phyloP scores from a whole-genome alignment of 2,888 invertebrate genomes.

The Hyles lineata region DNA sequence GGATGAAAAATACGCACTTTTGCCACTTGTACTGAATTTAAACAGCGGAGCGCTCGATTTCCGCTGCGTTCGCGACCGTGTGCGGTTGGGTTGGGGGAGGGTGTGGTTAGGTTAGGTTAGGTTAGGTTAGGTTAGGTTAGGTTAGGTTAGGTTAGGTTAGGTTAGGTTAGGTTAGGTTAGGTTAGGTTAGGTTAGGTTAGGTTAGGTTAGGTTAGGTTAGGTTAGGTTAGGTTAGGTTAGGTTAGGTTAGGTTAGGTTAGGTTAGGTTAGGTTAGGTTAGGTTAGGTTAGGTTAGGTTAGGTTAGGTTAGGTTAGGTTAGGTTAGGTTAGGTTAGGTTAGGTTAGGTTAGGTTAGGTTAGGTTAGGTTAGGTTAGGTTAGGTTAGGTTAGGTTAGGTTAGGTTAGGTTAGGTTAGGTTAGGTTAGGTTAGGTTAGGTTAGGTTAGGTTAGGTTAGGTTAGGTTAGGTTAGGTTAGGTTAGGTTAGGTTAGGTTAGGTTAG shows the following conservation, averaged over 20 bases:
- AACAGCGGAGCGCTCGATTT: conserved; percentile 34
- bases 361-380: too few relatives aligned
- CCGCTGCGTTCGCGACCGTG: conserved; percentile 18
- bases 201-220: conserved; percentile 38
- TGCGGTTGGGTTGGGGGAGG: conserved; percentile 39
- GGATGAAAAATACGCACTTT: too few relatives aligned
- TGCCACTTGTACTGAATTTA: neutral
- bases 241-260: conserved; percentile 39
- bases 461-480: too few relatives aligned
- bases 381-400: too few relatives aligned
- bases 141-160: conserved; percentile 35
- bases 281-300: conserved; percentile 40
- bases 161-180: conserved; percentile 35
- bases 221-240: conserved; percentile 38
- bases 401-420: too few relatives aligned
- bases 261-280: conserved; percentile 40
- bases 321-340: too few relatives aligned
- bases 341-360: too few relatives aligned
- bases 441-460: too few relatives aligned
- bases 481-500: too few relatives aligned
- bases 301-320: conserved; percentile 41
- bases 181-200: conserved; percentile 37
- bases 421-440: too few relatives aligned
- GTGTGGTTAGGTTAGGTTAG: conserved; percentile 40
- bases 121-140: conserved; percentile 39